Conservation (phyloP, 2,888 invertebrate genomes). For the Xanthorhoe designata region DNA sequence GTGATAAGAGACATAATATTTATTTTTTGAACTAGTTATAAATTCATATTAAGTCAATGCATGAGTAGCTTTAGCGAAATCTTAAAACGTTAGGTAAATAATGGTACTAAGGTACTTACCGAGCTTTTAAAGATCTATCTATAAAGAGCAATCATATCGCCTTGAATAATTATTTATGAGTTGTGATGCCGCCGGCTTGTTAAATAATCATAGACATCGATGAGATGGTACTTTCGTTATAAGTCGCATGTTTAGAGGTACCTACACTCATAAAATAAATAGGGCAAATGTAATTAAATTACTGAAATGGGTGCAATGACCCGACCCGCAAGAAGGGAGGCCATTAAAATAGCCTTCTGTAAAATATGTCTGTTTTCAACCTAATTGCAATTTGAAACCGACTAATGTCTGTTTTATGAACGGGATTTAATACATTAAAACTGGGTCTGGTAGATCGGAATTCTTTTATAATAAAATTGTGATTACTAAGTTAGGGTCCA, state of each 20-base stretch:
- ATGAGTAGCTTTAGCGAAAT: background rate
- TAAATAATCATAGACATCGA: too few relatives aligned
- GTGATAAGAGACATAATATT: background rate
- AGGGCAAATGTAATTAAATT: slow-evolving; percentile 15
- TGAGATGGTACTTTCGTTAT: background rate
- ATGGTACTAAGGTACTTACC: background rate
- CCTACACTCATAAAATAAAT: background rate
- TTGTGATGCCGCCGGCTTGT: background rate
- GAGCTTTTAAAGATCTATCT: background rate
- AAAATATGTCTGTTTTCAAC: slow-evolving; percentile 32
- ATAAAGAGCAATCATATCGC: background rate
- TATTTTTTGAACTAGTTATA: background rate
- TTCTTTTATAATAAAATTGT: background rate
- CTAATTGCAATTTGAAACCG: slow-evolving; percentile 30
- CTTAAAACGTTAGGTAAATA: background rate
- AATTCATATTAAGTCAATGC: background rate
- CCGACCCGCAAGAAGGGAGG: slow-evolving; percentile 23
- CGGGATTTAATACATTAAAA: background rate
- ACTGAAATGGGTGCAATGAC: slow-evolving; percentile 37
- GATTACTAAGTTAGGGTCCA: background rate
- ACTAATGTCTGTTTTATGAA: slow-evolving; percentile 39
- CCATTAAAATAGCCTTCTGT: slow-evolving; percentile 34
- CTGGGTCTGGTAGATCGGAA: background rate
- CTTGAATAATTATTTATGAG: background rate
- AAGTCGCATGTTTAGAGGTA: background rate